These are phyloP conservation scores for Hippocampus abdominalis DNA, from an alignment of 2,113 vertebrate genomes.

Conservation along the genomic window DNA sequence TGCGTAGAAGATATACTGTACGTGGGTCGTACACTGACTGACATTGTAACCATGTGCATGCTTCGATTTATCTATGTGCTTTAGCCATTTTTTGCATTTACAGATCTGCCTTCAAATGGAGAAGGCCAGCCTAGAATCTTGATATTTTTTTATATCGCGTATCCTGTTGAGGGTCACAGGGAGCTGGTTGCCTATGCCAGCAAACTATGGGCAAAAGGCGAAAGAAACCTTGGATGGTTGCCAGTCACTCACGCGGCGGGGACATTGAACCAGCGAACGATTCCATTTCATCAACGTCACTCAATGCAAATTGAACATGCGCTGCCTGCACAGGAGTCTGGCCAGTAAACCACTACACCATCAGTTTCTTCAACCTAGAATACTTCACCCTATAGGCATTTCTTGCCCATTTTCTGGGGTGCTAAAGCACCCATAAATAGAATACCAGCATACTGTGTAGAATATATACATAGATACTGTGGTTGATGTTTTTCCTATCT, in stretches of 20 bases:
- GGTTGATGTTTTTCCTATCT: too few species aligned
- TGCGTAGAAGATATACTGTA: slow-evolving; percentile 25
- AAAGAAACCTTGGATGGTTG: background rate
- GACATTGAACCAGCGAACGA: background rate
- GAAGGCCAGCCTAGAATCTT: background rate
- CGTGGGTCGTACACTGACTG: slow-evolving; percentile 23
- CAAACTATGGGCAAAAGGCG: background rate
- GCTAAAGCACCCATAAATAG: too few species aligned
- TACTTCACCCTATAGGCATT: background rate
- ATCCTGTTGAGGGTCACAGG: background rate
- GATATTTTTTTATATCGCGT: background rate
- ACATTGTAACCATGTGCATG: slow-evolving; percentile 38
- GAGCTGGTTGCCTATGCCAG: background rate
- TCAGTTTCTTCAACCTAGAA: background rate
- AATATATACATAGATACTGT: too few species aligned
- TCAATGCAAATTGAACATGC: too few species aligned
- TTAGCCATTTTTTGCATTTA: slow-evolving; percentile 43
- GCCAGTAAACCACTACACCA: background rate
- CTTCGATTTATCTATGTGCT: background rate
- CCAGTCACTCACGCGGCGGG: background rate
- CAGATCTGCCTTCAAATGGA: slow-evolving; percentile 29
- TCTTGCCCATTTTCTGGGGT: background rate
- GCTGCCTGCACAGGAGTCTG: background rate
- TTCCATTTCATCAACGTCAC: too few species aligned
- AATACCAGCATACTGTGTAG: too few species aligned